Evolutionary conservation across 1,140 invertebrate genomes (phyloP).

Genomic region (Copidosoma floridanum): DNA sequence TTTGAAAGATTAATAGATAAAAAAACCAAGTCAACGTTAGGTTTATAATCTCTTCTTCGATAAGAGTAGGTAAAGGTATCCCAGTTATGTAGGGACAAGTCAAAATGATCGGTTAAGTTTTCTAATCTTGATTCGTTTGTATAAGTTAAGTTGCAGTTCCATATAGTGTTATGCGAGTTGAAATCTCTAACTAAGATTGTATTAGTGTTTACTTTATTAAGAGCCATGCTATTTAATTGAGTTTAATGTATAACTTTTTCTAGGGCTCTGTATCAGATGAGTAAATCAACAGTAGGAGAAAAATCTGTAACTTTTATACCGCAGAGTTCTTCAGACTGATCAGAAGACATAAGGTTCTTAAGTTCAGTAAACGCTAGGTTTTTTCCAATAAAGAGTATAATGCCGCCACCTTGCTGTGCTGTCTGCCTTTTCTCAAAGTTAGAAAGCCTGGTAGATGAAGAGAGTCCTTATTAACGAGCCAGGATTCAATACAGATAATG

Average conservation of each 20-base stretch:
- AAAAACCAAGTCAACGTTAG: neutral
- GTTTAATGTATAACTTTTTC: neutral
- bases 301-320: conserved; percentile 1
- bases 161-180: conserved; percentile 16
- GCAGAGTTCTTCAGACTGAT: neutral
- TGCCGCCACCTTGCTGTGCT: neutral
- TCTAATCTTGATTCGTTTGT: neutral
- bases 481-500: conserved; percentile 9
- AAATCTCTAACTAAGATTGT: conserved; percentile 7
- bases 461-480: neutral
- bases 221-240: neutral
- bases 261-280: conserved; percentile 12
- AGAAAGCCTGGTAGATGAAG: neutral
- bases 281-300: neutral
- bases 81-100: neutral
- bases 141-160: conserved; percentile 11
- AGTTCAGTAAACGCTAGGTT: neutral
- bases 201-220: neutral
- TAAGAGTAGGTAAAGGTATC: neutral
- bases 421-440: neutral
- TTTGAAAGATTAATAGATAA: neutral
- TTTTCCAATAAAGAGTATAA: neutral
- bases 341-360: neutral
- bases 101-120: neutral
- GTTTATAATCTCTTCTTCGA: neutral